phyloP scores from a whole-genome alignment of 2,888 invertebrate species.

The Hipparchia sbordonii region DNA sequence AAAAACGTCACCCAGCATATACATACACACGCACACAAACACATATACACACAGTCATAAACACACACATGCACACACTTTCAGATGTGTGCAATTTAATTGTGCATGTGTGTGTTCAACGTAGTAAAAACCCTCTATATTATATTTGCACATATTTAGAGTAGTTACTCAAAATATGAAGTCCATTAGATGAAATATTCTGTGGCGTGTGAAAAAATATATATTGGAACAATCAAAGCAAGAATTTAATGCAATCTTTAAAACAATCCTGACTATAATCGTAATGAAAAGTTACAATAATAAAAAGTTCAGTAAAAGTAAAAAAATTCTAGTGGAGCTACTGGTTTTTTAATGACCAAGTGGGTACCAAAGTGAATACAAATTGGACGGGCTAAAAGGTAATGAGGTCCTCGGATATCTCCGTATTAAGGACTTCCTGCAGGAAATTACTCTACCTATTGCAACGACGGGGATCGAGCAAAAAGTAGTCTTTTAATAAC shows the following conservation, averaged over 20 bases:
- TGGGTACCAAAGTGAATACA: neutral
- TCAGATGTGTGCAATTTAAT: no score
- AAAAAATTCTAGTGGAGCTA: neutral
- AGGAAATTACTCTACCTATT: slow-evolving; percentile 16
- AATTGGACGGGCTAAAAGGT: slow-evolving; percentile 12
- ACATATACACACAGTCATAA: no score
- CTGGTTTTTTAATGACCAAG: slow-evolving; percentile 4
- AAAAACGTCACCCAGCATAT: no score
- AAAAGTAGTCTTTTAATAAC: neutral
- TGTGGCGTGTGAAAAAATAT: neutral
- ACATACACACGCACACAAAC: no score
- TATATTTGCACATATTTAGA: no score
- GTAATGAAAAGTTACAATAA: neutral
- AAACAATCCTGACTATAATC: neutral
- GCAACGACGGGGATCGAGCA: neutral
- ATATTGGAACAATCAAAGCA: neutral
- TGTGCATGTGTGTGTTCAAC: no score
- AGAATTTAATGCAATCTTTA: neutral
- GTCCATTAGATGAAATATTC: no score
- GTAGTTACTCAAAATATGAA: no score
- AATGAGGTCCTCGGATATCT: slow-evolving; percentile 10
- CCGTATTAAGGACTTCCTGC: slow-evolving; percentile 11
- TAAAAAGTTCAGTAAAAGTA: neutral
- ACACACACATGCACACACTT: no score
- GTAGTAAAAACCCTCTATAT: no score